Evolutionary conservation across 2,113 vertebrate species (phyloP).

Genomic region (Sorex araneus): DNA sequence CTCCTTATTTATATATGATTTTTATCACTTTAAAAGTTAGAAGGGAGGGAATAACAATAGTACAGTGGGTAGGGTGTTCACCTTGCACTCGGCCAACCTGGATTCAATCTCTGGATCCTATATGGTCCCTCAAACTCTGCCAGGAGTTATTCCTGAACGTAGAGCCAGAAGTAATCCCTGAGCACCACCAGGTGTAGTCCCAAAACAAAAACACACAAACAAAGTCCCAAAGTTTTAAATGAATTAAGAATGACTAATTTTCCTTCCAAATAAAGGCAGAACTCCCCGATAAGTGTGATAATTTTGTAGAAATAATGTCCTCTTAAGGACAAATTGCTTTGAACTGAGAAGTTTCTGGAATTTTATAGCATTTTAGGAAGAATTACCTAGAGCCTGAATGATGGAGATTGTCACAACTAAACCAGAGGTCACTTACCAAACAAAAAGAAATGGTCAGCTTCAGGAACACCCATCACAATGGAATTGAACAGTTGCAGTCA

Average conservation of each 20-base stretch:
- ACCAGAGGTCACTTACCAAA: neutral
- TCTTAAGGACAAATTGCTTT: conserved; percentile 54
- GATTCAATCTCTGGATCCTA: too few species aligned
- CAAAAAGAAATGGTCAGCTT: conserved; percentile 30
- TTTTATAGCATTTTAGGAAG: neutral
- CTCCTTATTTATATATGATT: conserved; percentile 60
- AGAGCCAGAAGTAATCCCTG: too few species aligned
- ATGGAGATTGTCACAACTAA: conserved; percentile 47
- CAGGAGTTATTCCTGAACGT: too few species aligned
- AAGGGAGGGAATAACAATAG: conserved; percentile 39
- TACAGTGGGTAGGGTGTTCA: too few species aligned
- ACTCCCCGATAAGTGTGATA: conserved; percentile 46
- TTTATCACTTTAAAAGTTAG: conserved; percentile 77
- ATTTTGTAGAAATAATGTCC: conserved; percentile 67
- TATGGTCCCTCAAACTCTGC: too few species aligned
- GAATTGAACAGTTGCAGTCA: neutral
- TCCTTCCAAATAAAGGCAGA: conserved; percentile 71
- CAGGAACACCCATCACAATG: neutral
- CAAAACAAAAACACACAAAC: too few species aligned
- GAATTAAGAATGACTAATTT: conserved; percentile 77
- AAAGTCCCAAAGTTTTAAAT: too few species aligned
- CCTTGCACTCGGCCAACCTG: too few species aligned
- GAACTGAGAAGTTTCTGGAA: conserved; percentile 64
- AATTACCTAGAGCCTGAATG: conserved; percentile 58
- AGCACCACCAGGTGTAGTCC: too few species aligned